Percentiles rank a stretch among this genome's conserved stretches.
These are phyloP conservation scores for Pseudomyrmex concolor DNA, from an alignment of 1,140 invertebrate species.

Conservation along the genomic window DNA sequence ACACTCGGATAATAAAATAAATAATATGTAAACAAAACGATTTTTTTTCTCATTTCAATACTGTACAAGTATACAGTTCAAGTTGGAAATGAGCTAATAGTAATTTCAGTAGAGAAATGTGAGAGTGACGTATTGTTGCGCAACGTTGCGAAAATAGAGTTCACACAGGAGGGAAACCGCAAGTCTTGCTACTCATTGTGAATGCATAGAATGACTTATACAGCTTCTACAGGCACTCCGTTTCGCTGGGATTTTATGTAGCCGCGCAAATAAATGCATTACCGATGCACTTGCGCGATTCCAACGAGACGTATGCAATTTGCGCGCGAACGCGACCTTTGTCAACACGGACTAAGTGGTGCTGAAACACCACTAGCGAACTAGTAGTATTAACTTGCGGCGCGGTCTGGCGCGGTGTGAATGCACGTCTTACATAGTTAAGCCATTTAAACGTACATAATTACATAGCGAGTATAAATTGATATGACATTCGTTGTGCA, in stretches of 20 bases:
- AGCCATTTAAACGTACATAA: constrained; percentile 47
- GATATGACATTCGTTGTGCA: constrained; percentile 40
- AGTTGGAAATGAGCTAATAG: background rate
- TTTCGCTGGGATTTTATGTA: constrained; percentile 21
- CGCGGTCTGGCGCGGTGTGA: constrained; percentile 6
- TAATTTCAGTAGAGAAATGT: background rate
- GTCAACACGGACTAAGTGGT: constrained; percentile 43
- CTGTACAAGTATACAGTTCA: too few species aligned
- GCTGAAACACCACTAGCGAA: constrained; percentile 32
- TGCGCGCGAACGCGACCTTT: constrained; percentile 38
- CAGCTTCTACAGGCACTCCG: background rate
- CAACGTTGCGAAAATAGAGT: background rate
- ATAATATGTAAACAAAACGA: too few species aligned
- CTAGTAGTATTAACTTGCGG: constrained; percentile 44
- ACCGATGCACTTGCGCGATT: constrained; percentile 47
- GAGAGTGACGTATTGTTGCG: background rate
- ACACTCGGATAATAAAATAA: too few species aligned
- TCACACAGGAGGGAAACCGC: background rate
- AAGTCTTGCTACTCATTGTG: background rate
- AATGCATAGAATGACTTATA: constrained; percentile 27
- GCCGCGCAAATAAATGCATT: constrained; percentile 32
- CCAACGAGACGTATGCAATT: constrained; percentile 44
- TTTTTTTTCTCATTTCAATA: too few species aligned
- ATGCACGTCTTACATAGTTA: constrained; percentile 38
- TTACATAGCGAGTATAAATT: constrained; percentile 21